Evolutionary conservation across 2,888 invertebrate species (phyloP).

Genomic region (Sinhomidia bicolor): DNA sequence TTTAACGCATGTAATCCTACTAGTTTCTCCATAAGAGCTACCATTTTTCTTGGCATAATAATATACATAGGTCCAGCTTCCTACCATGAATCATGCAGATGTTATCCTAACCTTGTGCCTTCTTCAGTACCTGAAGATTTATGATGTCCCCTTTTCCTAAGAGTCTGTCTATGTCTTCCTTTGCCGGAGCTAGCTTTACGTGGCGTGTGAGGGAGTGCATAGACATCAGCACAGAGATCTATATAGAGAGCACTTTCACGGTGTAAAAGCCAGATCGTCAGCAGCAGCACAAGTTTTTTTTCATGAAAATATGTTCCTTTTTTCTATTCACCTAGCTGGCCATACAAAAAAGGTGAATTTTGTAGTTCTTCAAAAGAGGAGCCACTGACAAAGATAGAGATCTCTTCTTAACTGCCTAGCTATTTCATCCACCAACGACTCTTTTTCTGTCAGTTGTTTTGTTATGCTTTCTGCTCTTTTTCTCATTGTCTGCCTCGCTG

Average conservation of each 20-base stretch:
- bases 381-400: constrained; percentile 42
- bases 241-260: not conserved
- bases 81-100: constrained; percentile 65
- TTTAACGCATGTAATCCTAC: constrained; percentile 49
- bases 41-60: constrained; percentile 20
- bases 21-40: not conserved
- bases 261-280: not conserved
- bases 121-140: constrained; percentile 57
- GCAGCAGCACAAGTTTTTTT: not conserved
- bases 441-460: constrained; percentile 21
- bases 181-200: not conserved
- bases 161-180: not conserved
- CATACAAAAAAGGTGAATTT: constrained; percentile 20
- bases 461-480: not conserved
- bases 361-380: not conserved
- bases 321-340: not conserved
- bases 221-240: not conserved
- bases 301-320: constrained; percentile 1
- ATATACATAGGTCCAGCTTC: constrained; percentile 35
- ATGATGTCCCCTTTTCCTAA: constrained; percentile 43
- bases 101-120: constrained; percentile 40
- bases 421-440: constrained; percentile 62
- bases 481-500: not conserved
- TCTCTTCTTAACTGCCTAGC: constrained; percentile 40
- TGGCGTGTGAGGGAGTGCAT: not conserved